Conservation (phyloP, 2,888 invertebrate species). For the Agrochola litura region DNA sequence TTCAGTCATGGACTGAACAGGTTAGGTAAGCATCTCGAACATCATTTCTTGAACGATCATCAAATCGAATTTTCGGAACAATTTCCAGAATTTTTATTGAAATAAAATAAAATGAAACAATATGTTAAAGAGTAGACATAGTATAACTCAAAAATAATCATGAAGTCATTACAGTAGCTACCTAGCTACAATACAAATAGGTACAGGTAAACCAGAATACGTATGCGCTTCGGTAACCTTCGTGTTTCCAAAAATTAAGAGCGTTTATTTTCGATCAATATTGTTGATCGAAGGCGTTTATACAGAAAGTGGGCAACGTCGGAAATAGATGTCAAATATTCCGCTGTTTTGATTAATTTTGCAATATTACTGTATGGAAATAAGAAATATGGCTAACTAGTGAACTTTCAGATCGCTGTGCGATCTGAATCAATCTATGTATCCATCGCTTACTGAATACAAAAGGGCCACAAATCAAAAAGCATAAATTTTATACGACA, state of each 20-base stretch:
- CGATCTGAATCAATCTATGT: too few species aligned
- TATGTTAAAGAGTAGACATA: not conserved
- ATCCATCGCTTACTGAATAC: too few species aligned
- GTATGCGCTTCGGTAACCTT: not conserved
- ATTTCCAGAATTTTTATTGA: not conserved
- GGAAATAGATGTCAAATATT: too few species aligned
- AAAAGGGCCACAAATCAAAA: too few species aligned
- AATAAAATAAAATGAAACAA: not conserved
- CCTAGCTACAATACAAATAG: not conserved
- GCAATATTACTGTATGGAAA: too few species aligned
- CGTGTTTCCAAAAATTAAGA: not conserved
- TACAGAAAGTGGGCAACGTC: too few species aligned
- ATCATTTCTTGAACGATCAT: not conserved
- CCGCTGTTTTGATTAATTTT: too few species aligned
- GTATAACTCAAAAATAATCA: not conserved
- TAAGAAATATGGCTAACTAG: too few species aligned
- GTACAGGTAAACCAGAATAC: not conserved
- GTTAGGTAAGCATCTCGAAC: conserved; percentile 18
- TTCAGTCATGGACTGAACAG: conserved; percentile 36
- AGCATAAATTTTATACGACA: too few species aligned
- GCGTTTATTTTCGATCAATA: too few species aligned
- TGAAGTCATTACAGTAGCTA: not conserved
- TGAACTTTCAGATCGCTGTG: too few species aligned
- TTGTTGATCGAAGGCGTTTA: too few species aligned
- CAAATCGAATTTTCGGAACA: not conserved